phyloP scores from a whole-genome alignment of 2,113 vertebrate species.

The Tupaia chinensis region DNA sequence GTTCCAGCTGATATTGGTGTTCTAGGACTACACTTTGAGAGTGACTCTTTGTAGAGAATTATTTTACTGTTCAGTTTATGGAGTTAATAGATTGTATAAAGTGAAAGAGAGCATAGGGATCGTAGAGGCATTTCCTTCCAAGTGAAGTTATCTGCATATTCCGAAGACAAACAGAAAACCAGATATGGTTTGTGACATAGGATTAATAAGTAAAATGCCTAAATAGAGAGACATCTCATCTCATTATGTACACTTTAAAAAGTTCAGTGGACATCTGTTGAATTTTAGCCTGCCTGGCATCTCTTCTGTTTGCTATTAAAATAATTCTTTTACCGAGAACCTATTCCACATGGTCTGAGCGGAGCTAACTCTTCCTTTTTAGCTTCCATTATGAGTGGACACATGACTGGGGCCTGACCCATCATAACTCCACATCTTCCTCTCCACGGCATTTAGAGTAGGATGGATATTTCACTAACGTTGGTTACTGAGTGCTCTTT shows the following conservation, averaged over 20 bases:
- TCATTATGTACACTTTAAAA: neutral
- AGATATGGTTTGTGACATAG: neutral
- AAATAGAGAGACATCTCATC: neutral
- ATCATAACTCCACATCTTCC: neutral
- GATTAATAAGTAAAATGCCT: neutral
- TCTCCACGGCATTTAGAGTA: neutral
- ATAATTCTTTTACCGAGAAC: constrained; percentile 20
- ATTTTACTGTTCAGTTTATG: neutral
- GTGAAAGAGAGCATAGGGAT: neutral
- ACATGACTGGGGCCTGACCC: neutral
- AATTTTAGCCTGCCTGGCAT: neutral
- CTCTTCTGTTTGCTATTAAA: neutral
- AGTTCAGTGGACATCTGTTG: neutral
- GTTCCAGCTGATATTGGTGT: neutral
- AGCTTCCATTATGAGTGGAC: neutral
- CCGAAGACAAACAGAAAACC: neutral
- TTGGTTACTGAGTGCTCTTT: neutral
- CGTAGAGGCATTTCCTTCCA: neutral
- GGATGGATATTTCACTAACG: neutral
- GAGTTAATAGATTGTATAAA: neutral
- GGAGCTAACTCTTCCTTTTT: neutral
- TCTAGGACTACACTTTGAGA: neutral
- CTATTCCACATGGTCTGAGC: neutral
- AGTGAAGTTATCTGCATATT: neutral
- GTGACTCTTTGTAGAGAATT: neutral